Evolutionary conservation across 2,113 vertebrate genomes (phyloP).

Genomic region (Otus sunia): DNA sequence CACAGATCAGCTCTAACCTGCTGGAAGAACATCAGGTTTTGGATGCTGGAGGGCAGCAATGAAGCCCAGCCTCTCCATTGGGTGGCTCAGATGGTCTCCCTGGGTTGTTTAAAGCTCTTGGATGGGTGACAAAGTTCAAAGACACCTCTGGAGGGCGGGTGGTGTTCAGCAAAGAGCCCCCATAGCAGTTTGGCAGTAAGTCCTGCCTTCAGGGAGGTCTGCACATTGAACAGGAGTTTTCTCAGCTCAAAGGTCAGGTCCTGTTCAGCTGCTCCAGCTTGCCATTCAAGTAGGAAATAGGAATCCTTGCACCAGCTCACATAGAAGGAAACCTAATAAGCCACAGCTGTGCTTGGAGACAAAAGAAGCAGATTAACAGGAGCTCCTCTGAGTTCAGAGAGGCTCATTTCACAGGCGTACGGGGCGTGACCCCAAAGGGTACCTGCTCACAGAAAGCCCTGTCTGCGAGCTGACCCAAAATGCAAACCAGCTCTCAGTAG

Average conservation of each 20-base stretch:
- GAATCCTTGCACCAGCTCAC: neutral
- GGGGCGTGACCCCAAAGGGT: neutral
- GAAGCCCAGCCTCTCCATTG: neutral
- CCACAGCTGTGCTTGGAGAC: neutral
- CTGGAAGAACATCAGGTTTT: neutral
- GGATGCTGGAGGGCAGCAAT: neutral
- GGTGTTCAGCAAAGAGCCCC: neutral
- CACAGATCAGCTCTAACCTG: neutral
- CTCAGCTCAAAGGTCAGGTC: neutral
- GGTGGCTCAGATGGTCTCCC: neutral
- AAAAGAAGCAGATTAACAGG: neutral
- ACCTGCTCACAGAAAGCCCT: neutral
- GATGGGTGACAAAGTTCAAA: neutral
- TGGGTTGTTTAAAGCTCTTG: neutral
- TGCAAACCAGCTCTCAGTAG: neutral
- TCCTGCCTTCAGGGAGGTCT: neutral
- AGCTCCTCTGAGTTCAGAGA: neutral
- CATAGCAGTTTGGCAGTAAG: accelerated
- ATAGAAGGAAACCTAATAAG: neutral
- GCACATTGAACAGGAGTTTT: neutral
- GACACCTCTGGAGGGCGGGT: neutral
- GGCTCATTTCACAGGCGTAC: accelerated
- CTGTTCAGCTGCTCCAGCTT: neutral
- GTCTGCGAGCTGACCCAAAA: neutral
- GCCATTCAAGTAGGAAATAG: neutral